Evolutionary conservation across 2,797 vertebrate species (phyloP), one percentile per base, ranked within the genome.

Genomic region (Coluber constrictor): DNA sequence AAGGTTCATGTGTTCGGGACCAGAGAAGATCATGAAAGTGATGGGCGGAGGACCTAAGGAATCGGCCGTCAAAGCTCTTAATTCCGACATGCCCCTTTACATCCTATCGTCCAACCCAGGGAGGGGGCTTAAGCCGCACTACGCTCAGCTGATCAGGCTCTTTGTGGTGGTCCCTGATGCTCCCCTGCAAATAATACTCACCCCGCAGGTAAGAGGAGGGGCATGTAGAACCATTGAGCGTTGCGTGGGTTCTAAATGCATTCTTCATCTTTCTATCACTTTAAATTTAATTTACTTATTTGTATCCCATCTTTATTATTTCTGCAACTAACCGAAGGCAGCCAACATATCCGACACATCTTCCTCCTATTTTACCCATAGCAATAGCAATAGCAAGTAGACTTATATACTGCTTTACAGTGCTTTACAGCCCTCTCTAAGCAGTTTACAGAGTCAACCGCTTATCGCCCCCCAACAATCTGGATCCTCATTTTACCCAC

Each of bases 71-170:
- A 98, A 99, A 94, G 99, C 98, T 15, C 97, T 99, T 23, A 99
- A 99, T 93, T 98, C 98, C 0, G 99, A 99, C 96, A 99, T 99
- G 99, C 99, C 99, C 0, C 98, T 99, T 5, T 99, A 99, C 97
- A 98, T 99, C 96, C 98, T 98, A 25, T 99, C 99, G 0, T 99
- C 99, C 0, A 98, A 99, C 0, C 99, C 99, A 95, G 99, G 99
- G 0, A 98, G 99, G 13, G 98, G 99, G 1, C 98, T 99, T 86
- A 99, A 99, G 96, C 98, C 99, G 0, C 99, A 99, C 95, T 99
- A 98, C 0, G 98, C 99, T 90, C 99, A 99, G 96, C 98, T 99
- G 94, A 97, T 98, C 93, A 98, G 99, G 6, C 99, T 99, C 63
- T 99, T 99, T 18, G 96, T 99, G 54, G 98, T 99, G 63, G 98